phyloP scores from a whole-genome alignment of 2,113 vertebrate genomes.

The mouse (Mus musculus) region GRCm39 chr5:143394501-143395000 shows the following conservation, averaged over 20 bases:
- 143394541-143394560: neutral
- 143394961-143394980: neutral
- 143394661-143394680: neutral
- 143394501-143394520: neutral
- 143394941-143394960: neutral
- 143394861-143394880: neutral
- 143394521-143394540: neutral
- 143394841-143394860: neutral
- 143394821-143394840: neutral
- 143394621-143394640: neutral
- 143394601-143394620: neutral
- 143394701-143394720: neutral
- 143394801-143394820: neutral
- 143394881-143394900: neutral
- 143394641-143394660: neutral
- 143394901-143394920: neutral
- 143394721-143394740: neutral
- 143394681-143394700: neutral
- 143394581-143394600: neutral
- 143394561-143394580: neutral
- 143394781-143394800: neutral
- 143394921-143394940: constrained; percentile 22
- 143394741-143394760: neutral
- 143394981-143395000: neutral
- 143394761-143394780: neutral